Percentiles rank a stretch among this genome's conserved stretches.
phyloP scores from a whole-genome alignment of 2,888 invertebrate genomes.

The Lysandra bellargus region DNA sequence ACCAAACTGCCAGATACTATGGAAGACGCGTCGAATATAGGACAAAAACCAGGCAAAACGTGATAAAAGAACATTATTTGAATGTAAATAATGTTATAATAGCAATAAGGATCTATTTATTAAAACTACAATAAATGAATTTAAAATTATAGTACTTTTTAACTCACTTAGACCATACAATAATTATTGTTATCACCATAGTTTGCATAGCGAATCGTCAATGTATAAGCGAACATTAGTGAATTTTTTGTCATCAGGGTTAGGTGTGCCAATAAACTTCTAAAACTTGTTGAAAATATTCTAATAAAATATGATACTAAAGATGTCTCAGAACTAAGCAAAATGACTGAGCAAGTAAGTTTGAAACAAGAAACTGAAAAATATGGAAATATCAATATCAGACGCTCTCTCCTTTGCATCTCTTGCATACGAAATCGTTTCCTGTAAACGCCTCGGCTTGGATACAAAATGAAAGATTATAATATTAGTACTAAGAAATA shows the following conservation, averaged over 20 bases:
- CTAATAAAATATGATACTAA: too few relatives aligned
- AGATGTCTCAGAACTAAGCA: too few relatives aligned
- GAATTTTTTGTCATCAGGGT: not conserved
- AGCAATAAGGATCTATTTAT: not conserved
- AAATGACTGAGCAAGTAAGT: too few relatives aligned
- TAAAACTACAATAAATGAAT: constrained; percentile 16
- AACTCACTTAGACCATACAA: not conserved
- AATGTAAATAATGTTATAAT: not conserved
- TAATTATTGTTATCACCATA: not conserved
- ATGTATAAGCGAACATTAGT: not conserved
- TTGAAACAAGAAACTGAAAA: too few relatives aligned
- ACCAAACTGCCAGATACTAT: constrained; percentile 74
- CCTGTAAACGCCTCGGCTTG: too few relatives aligned
- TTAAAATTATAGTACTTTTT: not conserved
- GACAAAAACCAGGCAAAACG: constrained; percentile 20
- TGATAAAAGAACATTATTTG: not conserved
- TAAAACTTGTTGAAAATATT: too few relatives aligned
- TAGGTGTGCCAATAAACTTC: not conserved
- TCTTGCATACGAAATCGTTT: too few relatives aligned
- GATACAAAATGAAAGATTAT: too few relatives aligned
- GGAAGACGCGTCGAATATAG: constrained; percentile 61
- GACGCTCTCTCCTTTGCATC: too few relatives aligned
- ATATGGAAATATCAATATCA: too few relatives aligned
- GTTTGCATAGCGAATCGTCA: not conserved
- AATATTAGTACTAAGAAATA: too few relatives aligned